phyloP scores from a whole-genome alignment of 2,888 invertebrate genomes.

The Nudaria mundana region DNA sequence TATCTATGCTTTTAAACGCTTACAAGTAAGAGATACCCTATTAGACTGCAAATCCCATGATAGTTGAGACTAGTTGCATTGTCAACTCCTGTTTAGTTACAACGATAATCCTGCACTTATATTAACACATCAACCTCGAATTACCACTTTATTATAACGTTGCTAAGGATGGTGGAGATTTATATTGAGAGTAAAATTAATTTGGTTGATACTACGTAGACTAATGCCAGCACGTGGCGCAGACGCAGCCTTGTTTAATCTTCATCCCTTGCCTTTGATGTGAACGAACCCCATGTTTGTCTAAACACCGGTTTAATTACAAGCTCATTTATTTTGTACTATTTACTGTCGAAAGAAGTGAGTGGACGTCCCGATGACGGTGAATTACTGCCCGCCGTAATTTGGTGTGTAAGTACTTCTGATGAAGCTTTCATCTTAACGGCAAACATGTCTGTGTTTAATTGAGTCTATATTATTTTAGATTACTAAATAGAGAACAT shows the following conservation, averaged over 20 bases:
- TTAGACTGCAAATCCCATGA: conserved; percentile 73
- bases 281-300: conserved; percentile 66
- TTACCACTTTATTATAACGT: conserved; percentile 34
- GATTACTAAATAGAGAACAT: conserved; percentile 1
- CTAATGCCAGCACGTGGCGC: conserved; percentile 72
- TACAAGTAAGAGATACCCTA: conserved; percentile 60
- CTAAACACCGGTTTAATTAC: conserved; percentile 75
- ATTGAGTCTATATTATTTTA: conserved; percentile 1
- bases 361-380: conserved; percentile 27
- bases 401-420: conserved; percentile 11
- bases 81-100: conserved; percentile 58
- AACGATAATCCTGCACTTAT: conserved; percentile 22
- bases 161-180: conserved; percentile 13
- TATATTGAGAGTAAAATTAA: conserved; percentile 11
- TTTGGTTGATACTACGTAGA: conserved; percentile 44
- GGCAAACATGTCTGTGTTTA: conserved; percentile 1
- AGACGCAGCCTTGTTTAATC: conserved; percentile 71
- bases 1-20: conserved; percentile 59
- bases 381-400: conserved; percentile 22
- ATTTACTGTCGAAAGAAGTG: conserved; percentile 53
- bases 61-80: conserved; percentile 72
- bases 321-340: conserved; percentile 76
- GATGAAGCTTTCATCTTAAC: conserved; percentile 8
- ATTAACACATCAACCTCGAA: conserved; percentile 8
- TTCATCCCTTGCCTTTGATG: conserved; percentile 72